A percentile compares a stretch with the other conserved stretches of the same genome.
Evolutionary conservation across 2,797 vertebrate genomes (phyloP).

Genomic region (Characodon lateralis): DNA sequence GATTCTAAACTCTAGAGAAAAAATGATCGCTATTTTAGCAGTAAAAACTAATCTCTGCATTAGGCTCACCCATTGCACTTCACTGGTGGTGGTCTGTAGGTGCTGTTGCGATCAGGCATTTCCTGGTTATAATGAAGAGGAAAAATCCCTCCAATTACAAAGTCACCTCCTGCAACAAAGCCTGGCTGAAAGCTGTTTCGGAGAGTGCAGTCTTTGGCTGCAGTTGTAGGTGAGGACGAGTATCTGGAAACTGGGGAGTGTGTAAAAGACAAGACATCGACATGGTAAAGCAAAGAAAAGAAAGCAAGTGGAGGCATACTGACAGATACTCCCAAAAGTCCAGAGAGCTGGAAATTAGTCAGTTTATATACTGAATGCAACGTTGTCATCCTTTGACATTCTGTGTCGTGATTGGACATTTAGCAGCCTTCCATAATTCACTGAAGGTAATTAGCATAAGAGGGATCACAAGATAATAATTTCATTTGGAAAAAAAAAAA

Average conservation of each 20-base stretch:
- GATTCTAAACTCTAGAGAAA: neutral
- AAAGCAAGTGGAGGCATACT: slow-evolving; percentile 63
- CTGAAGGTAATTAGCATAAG: neutral
- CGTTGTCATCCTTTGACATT: slow-evolving; percentile 11
- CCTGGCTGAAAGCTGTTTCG: slow-evolving; percentile 72
- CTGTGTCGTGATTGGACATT: slow-evolving; percentile 37
- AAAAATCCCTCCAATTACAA: slow-evolving; percentile 79
- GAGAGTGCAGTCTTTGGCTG: slow-evolving; percentile 56
- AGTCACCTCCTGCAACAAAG: slow-evolving; percentile 72
- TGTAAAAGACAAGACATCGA: slow-evolving; percentile 25
- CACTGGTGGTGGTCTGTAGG: slow-evolving; percentile 70
- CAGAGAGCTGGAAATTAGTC: neutral
- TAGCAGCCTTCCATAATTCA: slow-evolving; percentile 26
- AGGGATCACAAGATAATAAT: neutral
- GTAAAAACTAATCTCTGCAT: neutral
- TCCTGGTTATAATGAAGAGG: slow-evolving; percentile 81
- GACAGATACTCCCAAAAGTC: slow-evolving; percentile 5
- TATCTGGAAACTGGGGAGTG: slow-evolving; percentile 1
- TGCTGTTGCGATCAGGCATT: slow-evolving; percentile 76
- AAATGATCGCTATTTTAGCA: neutral
- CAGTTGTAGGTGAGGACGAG: slow-evolving; percentile 5
- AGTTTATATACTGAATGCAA: slow-evolving; percentile 50
- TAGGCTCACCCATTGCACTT: slow-evolving; percentile 77
- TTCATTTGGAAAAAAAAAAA: neutral
- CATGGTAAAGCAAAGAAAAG: slow-evolving; percentile 37